Percentiles rank a stretch among this genome's conserved stretches.
Evolutionary conservation across 1,140 invertebrate genomes (phyloP).

Genomic region (Trinorchestia longiramus): DNA sequence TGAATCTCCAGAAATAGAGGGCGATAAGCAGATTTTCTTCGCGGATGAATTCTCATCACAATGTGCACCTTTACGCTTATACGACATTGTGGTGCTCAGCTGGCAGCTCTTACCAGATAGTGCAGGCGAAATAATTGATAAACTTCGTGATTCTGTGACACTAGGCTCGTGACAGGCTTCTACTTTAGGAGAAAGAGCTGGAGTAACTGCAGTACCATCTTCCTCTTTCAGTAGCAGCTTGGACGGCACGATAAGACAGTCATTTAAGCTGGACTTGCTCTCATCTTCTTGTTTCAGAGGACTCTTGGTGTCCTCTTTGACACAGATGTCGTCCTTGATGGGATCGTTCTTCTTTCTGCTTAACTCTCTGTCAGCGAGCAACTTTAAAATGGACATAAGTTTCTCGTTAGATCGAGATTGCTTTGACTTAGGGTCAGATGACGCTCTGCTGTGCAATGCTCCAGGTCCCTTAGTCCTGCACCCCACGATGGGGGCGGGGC

Average conservation of each 20-base stretch:
- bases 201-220: neutral
- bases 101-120: neutral
- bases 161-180: neutral
- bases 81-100: neutral
- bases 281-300: neutral
- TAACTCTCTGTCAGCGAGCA: neutral
- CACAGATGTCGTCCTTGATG: neutral
- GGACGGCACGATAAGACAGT: slow-evolving; percentile 17
- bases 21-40: slow-evolving; percentile 23
- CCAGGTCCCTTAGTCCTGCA: neutral
- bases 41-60: neutral
- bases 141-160: neutral
- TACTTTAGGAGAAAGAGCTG: neutral
- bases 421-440: neutral
- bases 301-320: neutral
- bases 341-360: neutral
- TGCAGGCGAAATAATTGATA: neutral
- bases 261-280: neutral
- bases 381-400: neutral
- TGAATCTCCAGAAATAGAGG: neutral
- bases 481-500: neutral
- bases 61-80: neutral
- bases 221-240: neutral
- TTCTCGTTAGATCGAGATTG: neutral
- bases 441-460: neutral